Conservation (phyloP, 2,888 invertebrate genomes). For the Synergus japonicus region DNA sequence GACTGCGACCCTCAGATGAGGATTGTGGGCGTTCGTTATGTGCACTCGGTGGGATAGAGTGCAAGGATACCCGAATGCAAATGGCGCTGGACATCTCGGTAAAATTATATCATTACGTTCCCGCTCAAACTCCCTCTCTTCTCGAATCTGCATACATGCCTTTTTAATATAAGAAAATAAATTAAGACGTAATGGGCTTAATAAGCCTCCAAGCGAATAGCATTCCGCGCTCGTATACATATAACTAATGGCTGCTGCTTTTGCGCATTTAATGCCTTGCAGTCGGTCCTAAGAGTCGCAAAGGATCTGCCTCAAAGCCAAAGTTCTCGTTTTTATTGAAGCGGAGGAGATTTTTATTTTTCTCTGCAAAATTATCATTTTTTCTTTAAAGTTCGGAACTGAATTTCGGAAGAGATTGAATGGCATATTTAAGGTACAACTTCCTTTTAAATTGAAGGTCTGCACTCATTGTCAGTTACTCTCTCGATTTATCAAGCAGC, state of each 20-base stretch:
- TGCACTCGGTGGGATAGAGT: constrained; percentile 48
- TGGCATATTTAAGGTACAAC: neutral
- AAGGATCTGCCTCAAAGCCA: neutral
- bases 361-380: neutral
- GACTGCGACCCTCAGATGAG: constrained; percentile 41
- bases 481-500: constrained; percentile 14
- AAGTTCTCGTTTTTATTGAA: neutral
- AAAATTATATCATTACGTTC: constrained; percentile 67
- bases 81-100: constrained; percentile 59
- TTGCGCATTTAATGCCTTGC: constrained; percentile 58
- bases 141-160: constrained; percentile 27
- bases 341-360: neutral
- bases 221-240: constrained; percentile 62
- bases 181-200: constrained; percentile 70
- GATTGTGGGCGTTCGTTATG: constrained; percentile 59
- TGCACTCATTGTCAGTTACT: neutral
- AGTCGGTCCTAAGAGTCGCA: neutral
- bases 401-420: neutral
- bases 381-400: neutral
- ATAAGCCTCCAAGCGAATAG: constrained; percentile 66
- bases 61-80: constrained; percentile 57
- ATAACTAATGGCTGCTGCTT: constrained; percentile 66
- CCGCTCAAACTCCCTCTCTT: constrained; percentile 21
- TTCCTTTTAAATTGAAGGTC: neutral
- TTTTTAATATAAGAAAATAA: constrained; percentile 68